phyloP scores from a whole-genome alignment of 2,113 vertebrate genomes.

The Megaceryle maxima region DNA sequence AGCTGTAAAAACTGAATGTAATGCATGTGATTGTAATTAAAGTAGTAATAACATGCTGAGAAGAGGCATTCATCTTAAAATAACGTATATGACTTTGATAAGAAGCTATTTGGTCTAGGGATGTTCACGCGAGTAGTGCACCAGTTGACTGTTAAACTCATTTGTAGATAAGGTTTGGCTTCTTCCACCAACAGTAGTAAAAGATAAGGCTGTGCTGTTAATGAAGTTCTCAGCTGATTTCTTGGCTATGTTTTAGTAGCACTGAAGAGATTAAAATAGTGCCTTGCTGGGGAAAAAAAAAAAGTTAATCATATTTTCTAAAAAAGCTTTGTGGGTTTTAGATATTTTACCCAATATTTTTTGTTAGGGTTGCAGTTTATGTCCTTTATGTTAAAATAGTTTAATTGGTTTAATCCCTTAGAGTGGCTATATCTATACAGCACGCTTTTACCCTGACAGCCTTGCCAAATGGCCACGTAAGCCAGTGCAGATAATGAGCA shows the following conservation, averaged over 20 bases:
- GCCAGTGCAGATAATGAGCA: background rate
- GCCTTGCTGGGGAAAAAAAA: background rate
- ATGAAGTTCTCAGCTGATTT: background rate
- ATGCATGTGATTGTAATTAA: background rate
- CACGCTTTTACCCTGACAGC: background rate
- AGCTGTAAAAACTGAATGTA: background rate
- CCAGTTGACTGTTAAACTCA: background rate
- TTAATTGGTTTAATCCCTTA: background rate
- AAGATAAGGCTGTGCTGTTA: background rate
- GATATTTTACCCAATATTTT: background rate
- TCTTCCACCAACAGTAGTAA: background rate
- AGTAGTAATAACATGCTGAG: background rate
- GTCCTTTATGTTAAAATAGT: background rate
- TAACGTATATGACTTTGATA: background rate
- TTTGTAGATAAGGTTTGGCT: background rate
- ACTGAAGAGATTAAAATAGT: background rate
- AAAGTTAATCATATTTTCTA: background rate
- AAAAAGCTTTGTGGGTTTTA: background rate
- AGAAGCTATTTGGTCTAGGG: background rate
- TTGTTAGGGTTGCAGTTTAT: background rate
- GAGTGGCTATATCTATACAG: background rate
- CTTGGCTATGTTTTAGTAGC: background rate
- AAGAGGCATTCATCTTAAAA: background rate
- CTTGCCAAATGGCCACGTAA: background rate
- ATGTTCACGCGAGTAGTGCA: background rate